Base-by-base conservation (phyloP, 2,113 vertebrate species). In the Mixornis gularis region DNA sequence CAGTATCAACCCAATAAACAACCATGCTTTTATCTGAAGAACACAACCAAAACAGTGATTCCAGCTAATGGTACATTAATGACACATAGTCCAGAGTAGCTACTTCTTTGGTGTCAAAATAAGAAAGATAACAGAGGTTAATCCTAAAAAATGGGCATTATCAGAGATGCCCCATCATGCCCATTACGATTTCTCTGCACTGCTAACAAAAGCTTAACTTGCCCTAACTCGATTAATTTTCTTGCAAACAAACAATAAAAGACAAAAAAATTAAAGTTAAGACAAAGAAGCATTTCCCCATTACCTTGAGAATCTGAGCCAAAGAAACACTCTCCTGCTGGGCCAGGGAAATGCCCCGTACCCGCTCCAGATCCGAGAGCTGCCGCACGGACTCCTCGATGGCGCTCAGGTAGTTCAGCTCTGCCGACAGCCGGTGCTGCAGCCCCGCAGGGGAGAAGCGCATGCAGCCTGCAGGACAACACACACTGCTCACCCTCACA, bases 241-340 rank as follows among this genome's bases (percentile, higher is more conserved):
- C 36, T 69, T 38, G 14, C 19, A 48, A 78, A 66, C 51, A 25
- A 34, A 29, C 13, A 30, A 26, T 7, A 43, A 49, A 64, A 29
- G 6, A 12, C 12, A 22, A 24, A 19, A 10, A 30, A 34, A 36
- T n/a, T n/a, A 53, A 69, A 6, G 15, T 34, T 52, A 65, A 65
- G 34, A 66, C 24, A 83, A 46, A 21, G 29, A 48, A 86, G 3
- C 24, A 17, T 55, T 71, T 41, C 52, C 44, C 44, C 43, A 27
- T 79, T 97, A 99, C 99, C 98, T 99, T 99, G 32, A 99, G 98
- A 93, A 99, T 98, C 93, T 99, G 99, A 91, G 98, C 98, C 88
- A 99, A 96, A 36, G 99, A 98, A 17, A 98, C 98, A 1, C 97
- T 99, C 95, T 99, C 99, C 94, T 99, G 98, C 87, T 99, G 99